Conservation (phyloP, 2,888 invertebrate species). For the Protonemura montana region DNA sequence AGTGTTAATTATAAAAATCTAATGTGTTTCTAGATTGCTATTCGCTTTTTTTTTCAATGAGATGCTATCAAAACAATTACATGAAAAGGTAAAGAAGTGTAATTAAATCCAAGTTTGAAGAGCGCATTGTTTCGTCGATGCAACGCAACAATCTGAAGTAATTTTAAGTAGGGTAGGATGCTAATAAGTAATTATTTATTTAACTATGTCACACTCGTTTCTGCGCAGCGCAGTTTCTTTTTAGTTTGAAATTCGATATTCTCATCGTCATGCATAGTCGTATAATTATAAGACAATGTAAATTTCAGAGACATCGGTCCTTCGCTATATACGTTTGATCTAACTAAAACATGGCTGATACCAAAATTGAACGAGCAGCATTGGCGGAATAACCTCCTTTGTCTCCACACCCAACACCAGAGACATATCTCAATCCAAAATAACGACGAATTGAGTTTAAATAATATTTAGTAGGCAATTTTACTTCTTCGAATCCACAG, state of each 20-base stretch:
- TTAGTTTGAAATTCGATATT: too few relatives aligned
- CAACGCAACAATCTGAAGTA: too few relatives aligned
- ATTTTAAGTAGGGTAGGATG: not conserved
- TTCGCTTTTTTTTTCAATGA: not conserved
- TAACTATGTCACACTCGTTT: not conserved
- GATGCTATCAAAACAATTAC: not conserved
- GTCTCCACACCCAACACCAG: not conserved
- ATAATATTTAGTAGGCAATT: slow-evolving; percentile 12
- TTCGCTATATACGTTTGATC: not conserved
- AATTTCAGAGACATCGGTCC: too few relatives aligned
- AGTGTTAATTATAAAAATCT: too few relatives aligned
- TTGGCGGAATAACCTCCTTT: not conserved
- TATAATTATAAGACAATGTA: not conserved
- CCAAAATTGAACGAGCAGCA: not conserved
- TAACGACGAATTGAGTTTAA: not conserved
- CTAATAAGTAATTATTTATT: not conserved
- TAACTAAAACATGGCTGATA: not conserved
- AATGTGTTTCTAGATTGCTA: too few relatives aligned
- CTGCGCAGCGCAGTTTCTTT: too few relatives aligned
- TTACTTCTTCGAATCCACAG: not conserved
- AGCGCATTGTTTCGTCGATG: not conserved
- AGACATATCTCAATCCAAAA: not conserved
- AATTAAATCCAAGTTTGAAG: not conserved
- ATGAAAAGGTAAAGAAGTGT: not conserved
- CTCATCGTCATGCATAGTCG: not conserved